Conservation (phyloP, 2,797 vertebrate species). For the Typhlichthys subterraneus region DNA sequence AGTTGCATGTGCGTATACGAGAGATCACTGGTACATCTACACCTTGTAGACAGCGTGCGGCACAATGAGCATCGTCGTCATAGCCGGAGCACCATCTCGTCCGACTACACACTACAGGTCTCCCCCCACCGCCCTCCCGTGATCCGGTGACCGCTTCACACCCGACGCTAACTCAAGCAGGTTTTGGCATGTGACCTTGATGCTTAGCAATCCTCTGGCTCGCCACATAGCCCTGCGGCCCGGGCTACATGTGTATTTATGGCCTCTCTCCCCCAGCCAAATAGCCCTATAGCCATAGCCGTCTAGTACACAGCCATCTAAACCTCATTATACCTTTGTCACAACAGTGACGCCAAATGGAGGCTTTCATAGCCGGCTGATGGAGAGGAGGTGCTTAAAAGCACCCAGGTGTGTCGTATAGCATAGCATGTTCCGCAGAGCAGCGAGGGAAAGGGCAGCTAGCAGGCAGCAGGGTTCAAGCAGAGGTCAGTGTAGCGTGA, state of each 20-base stretch:
- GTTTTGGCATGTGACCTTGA: constrained; percentile 75
- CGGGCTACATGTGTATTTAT: constrained; percentile 77
- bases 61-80: constrained; percentile 27
- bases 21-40: constrained; percentile 3
- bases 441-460: constrained; percentile 61
- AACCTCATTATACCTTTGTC: constrained; percentile 82
- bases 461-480: constrained; percentile 67
- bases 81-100: constrained; percentile 14
- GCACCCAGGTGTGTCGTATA: constrained; percentile 81
- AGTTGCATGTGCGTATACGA: not conserved
- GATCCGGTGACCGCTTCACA: constrained; percentile 51
- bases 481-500: constrained; percentile 72
- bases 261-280: constrained; percentile 65
- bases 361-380: constrained; percentile 78
- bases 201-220: constrained; percentile 63
- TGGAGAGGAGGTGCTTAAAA: constrained; percentile 80
- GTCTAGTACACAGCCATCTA: constrained; percentile 77
- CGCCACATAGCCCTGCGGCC: constrained; percentile 53
- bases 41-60: constrained; percentile 7
- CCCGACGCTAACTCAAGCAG: constrained; percentile 66
- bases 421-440: constrained; percentile 65
- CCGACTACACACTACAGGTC: not conserved
- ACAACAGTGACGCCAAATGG: constrained; percentile 80
- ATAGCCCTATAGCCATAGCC: constrained; percentile 70
- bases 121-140: constrained; percentile 52